Base-by-base conservation (phyloP, 2,888 invertebrate species). In the Stegana nigrithorax region DNA sequence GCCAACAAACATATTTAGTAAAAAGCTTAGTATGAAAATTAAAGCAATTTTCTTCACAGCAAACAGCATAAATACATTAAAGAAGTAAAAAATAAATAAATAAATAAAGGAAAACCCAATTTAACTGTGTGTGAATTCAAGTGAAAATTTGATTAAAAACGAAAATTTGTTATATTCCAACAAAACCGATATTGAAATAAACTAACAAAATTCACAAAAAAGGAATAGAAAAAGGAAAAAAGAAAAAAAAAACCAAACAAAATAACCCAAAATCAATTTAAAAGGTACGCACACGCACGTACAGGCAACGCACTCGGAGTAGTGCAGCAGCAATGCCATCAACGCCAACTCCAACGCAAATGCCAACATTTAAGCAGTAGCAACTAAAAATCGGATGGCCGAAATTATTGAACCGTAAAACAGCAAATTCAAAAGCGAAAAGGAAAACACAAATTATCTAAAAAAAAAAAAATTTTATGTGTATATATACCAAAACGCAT, bases 81-180 rank as follows among this genome's bases (percentile, higher is more conserved):
- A 53, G 12, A 32, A 53, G 32, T 51, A 27, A 51, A 27, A 14
- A 7, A 51, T 27, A 17, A 26, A 29, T 29, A 29, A 29, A 29
- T 10, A 47, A 26, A 29, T 47, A 21, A 42, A 57, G 12, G 26
- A 42, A 21, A 79, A 79, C 69, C 75, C 80, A 67, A 71, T 68
- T 66, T 73, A 76, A 77, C 73, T 73, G 67, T 73, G 39, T 75
- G 78, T 71, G 68, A 71, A 64, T 79, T 75, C 78, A 81, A 79
- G 71, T 73, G 76, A 80, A 81, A 81, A 76, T 76, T 81, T 81
- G 76, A 76, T 76, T 79, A 73, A 81, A n/a, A 70, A 67, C n/a
- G 25, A 27, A 59, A 39, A 50, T 36, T 36, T 50, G 50, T 50
- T 26, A 59, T 26, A 58, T 45, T 58, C 17, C 27, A 63, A 64